These are phyloP conservation scores for Bombus haemorrhoidalis DNA, from an alignment of 1,140 invertebrate species.

Conservation along the genomic window DNA sequence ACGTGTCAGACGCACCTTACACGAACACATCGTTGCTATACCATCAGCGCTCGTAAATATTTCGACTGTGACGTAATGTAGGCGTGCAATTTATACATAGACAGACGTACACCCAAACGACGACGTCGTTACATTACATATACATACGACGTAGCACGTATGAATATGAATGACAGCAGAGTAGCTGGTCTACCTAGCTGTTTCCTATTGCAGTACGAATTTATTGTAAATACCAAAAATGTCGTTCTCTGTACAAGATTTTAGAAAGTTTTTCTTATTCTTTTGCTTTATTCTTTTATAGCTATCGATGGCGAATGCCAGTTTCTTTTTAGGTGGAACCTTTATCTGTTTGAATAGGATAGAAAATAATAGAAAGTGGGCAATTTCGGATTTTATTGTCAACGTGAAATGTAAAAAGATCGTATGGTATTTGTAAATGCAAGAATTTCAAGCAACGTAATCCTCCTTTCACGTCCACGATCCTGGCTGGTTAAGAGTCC, in stretches of 20 bases:
- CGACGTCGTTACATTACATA: no score
- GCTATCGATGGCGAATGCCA: not conserved
- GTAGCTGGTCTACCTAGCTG: not conserved
- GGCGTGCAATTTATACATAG: not conserved
- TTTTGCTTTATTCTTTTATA: not conserved
- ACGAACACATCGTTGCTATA: not conserved
- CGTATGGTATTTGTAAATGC: not conserved
- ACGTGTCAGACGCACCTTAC: not conserved
- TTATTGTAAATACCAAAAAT: not conserved
- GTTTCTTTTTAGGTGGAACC: not conserved
- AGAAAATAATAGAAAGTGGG: not conserved
- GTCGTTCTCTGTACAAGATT: no score
- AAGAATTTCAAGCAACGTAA: not conserved
- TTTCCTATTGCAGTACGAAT: not conserved
- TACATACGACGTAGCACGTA: not conserved
- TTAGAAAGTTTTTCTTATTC: not conserved
- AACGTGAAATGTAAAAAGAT: not conserved
- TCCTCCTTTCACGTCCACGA: no score
- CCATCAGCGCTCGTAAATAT: not conserved
- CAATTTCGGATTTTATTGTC: not conserved
- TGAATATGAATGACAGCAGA: conserved; percentile 10
- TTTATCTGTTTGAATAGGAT: not conserved
- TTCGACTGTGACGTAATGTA: not conserved
- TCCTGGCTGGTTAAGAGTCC: no score
- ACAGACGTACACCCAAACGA: no score